Conservation (phyloP, 2,888 invertebrate genomes). For the Heliconius charithonia region DNA sequence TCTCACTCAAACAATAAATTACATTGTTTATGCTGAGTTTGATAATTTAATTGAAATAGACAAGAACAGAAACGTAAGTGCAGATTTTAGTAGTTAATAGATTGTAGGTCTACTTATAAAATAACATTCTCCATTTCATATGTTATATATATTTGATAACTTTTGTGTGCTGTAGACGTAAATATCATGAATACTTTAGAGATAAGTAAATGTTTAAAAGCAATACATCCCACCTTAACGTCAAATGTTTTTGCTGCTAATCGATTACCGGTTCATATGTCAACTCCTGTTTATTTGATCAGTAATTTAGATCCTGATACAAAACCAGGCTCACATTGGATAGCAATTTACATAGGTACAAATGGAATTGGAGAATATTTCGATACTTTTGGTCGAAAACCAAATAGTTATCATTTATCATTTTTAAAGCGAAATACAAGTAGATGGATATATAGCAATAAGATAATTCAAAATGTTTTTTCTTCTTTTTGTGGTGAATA, state of each 20-base stretch:
- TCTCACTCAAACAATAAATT: slow-evolving; percentile 41
- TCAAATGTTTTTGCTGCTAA: too few species aligned
- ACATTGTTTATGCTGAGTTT: slow-evolving; percentile 41
- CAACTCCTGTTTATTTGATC: slow-evolving; percentile 48
- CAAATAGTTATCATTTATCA: too few species aligned
- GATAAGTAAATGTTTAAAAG: background rate
- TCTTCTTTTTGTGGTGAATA: too few species aligned
- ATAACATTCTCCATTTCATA: background rate
- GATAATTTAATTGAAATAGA: slow-evolving; percentile 49
- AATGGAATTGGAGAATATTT: too few species aligned
- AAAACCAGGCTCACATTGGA: too few species aligned
- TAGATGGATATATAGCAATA: too few species aligned
- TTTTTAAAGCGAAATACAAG: too few species aligned
- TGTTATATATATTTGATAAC: slow-evolving; percentile 1
- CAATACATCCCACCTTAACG: slow-evolving; percentile 4
- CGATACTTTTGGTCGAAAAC: too few species aligned
- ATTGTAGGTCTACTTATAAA: background rate
- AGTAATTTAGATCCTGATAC: slow-evolving; percentile 62
- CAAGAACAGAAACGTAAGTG: slow-evolving; percentile 32
- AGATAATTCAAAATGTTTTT: too few species aligned
- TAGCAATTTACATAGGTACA: too few species aligned
- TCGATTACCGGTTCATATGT: background rate
- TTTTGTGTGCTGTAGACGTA: background rate
- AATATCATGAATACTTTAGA: slow-evolving; percentile 11
- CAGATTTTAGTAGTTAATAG: slow-evolving; percentile 39